A percentile compares a stretch with the other conserved stretches of the same genome.
Conservation (phyloP, 2,113 vertebrate genomes). For the Xenopus borealis region DNA sequence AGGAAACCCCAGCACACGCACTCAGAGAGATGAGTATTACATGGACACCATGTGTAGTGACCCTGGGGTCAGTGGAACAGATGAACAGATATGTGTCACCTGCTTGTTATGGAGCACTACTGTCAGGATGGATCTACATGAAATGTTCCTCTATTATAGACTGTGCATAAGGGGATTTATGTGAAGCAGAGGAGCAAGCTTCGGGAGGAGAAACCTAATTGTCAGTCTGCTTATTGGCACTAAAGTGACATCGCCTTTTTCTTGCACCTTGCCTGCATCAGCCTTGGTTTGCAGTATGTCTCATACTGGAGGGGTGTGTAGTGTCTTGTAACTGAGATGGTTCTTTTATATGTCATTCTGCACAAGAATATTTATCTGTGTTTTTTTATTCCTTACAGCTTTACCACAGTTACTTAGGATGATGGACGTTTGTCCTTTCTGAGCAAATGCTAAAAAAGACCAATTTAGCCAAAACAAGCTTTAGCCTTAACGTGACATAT, state of each 20-base stretch:
- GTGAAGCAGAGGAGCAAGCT: not conserved
- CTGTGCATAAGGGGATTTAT: not conserved
- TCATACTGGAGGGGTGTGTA: not conserved
- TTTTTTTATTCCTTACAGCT: too few relatives aligned
- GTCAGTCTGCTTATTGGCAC: not conserved
- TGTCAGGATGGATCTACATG: not conserved
- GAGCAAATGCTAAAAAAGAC: too few relatives aligned
- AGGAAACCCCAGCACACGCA: conserved; percentile 2
- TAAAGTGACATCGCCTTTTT: not conserved
- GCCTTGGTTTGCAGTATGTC: not conserved
- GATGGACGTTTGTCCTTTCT: too few relatives aligned
- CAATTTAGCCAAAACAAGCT: too few relatives aligned
- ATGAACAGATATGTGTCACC: conserved; percentile 8
- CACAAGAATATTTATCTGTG: too few relatives aligned
- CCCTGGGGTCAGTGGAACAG: not conserved
- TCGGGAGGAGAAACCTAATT: not conserved
- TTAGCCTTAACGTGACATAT: too few relatives aligned
- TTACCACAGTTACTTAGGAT: too few relatives aligned
- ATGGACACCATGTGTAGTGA: conserved; percentile 5
- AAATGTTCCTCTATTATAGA: not conserved
- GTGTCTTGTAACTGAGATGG: not conserved
- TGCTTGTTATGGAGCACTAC: not conserved
- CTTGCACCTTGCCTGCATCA: not conserved
- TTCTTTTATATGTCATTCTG: not conserved
- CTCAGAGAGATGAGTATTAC: not conserved